Base-by-base conservation (phyloP, 1,140 invertebrate genomes). In the Lordiphosa clarofinis region DNA sequence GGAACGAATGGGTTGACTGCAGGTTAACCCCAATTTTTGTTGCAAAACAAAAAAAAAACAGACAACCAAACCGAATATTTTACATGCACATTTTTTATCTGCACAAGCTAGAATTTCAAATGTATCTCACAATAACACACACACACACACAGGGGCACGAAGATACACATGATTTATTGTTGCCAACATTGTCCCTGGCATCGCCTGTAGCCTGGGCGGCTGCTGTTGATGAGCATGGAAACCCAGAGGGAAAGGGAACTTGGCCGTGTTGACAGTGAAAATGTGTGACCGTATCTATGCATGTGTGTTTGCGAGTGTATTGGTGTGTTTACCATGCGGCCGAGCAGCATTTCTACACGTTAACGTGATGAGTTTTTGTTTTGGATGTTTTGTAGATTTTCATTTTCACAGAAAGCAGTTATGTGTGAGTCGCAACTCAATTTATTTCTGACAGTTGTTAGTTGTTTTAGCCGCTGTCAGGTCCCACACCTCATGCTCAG, bases 1-100 rank as follows among this genome's bases (percentile, higher is more conserved):
- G 12, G 52, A 8, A 33, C 11, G 12, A 39, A 35, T n/a, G 37
- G 57, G 49, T 15, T 19, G 57, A 61, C 52, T 66, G 60, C 76
- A 71, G 66, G 72, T 76, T 81, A 81, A 81, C 78, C 75, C 71
- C 78, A 81, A 68, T 81, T 84, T 69, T 68, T 68, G 57, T 68
- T 56, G 62, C 43, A 31, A 24, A 46, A 46, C 43, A 33, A 46
- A 38, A 38, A 38, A 46, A 33, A 12, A 46, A 46, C 9, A 46
- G 12, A 46, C 24, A 46, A 46, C 28, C 60, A 40, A 40, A 81
- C 28, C 28, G 28, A 72, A 81, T 72, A 81, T 81, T 81, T 68
- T 55, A 68, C 67, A 84, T 82, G 78, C 62, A 72, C 68, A 68
- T 68, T 84, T 84, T 81, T 76, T 84, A 82, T 84, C 78, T 68